A percentile compares a stretch with the other conserved stretches of the same genome.
Evolutionary conservation across 2,888 invertebrate genomes (phyloP).

Genomic region (Creontiades dilutus): DNA sequence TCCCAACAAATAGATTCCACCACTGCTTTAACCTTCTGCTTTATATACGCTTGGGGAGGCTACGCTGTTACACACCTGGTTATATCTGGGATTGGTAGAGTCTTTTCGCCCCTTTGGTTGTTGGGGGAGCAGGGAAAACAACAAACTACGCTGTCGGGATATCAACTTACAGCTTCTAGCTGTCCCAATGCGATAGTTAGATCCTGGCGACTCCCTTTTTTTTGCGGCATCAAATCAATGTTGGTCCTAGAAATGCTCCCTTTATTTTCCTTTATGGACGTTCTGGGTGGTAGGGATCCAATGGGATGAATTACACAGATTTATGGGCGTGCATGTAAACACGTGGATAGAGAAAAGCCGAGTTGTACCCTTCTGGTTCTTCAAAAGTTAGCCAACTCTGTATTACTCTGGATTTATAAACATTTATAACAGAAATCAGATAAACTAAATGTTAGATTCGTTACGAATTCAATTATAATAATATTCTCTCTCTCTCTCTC

Average conservation of each 20-base stretch:
- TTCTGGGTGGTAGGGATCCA: neutral
- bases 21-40: conserved; percentile 56
- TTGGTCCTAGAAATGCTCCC: conserved; percentile 31
- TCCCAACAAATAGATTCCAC: conserved; percentile 59
- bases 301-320: neutral
- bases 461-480: too few species aligned
- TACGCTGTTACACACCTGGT: conserved; percentile 58
- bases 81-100: conserved; percentile 37
- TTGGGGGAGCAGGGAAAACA: conserved; percentile 19
- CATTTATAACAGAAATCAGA: too few species aligned
- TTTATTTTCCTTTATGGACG: conserved; percentile 20
- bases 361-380: neutral
- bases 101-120: neutral
- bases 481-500: too few species aligned
- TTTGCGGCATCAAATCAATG: conserved; percentile 46
- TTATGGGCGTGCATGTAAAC: neutral
- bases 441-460: too few species aligned
- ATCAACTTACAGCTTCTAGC: conserved; percentile 51
- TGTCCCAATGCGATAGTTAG: conserved; percentile 59
- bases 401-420: too few species aligned
- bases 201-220: conserved; percentile 13
- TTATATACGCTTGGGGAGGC: conserved; percentile 58
- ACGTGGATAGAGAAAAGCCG: neutral
- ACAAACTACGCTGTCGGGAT: conserved; percentile 27
- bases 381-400: too few species aligned